These are phyloP conservation scores for Gouania willdenowi DNA, from an alignment of 2,797 vertebrate species.

Conservation along the genomic window DNA sequence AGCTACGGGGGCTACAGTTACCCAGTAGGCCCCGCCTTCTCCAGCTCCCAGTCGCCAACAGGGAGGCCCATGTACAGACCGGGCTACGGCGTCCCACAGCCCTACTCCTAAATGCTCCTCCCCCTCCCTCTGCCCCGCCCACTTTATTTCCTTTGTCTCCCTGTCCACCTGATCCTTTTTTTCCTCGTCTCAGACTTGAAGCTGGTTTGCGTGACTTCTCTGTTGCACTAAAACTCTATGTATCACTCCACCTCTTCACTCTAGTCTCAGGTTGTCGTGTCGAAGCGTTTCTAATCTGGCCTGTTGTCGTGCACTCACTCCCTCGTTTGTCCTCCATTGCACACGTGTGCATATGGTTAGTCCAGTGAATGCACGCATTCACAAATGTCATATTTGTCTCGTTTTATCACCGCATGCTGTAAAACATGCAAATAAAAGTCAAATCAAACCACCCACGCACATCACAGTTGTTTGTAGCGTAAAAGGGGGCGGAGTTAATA, in stretches of 20 bases:
- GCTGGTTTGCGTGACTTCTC: slow-evolving; percentile 51
- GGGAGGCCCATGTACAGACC: slow-evolving; percentile 73
- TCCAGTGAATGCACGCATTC: no score
- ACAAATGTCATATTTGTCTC: no score
- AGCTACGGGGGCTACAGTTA: slow-evolving; percentile 73
- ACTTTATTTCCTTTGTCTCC: slow-evolving; percentile 11
- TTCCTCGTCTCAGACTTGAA: slow-evolving; percentile 24
- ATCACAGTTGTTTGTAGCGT: no score
- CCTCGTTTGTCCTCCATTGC: slow-evolving; percentile 2
- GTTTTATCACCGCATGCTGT: no score
- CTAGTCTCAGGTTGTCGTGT: slow-evolving; percentile 70
- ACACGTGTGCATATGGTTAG: slow-evolving; percentile 26
- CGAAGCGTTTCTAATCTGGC: slow-evolving; percentile 37
- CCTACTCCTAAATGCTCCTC: slow-evolving; percentile 69
- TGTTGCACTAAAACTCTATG: slow-evolving; percentile 63
- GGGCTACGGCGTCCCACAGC: slow-evolving; percentile 77
- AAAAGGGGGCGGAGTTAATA: no score
- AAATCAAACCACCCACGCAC: no score
- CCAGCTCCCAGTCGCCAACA: slow-evolving; percentile 67
- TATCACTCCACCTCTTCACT: slow-evolving; percentile 12
- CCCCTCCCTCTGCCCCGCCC: slow-evolving; percentile 6
- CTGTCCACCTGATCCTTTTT: slow-evolving; percentile 2
- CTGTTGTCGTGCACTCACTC: slow-evolving; percentile 5
- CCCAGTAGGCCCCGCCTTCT: slow-evolving; percentile 54
- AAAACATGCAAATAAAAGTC: no score